These are phyloP conservation scores for Centropristis striata DNA, from an alignment of 2,113 vertebrate species.

Conservation along the genomic window DNA sequence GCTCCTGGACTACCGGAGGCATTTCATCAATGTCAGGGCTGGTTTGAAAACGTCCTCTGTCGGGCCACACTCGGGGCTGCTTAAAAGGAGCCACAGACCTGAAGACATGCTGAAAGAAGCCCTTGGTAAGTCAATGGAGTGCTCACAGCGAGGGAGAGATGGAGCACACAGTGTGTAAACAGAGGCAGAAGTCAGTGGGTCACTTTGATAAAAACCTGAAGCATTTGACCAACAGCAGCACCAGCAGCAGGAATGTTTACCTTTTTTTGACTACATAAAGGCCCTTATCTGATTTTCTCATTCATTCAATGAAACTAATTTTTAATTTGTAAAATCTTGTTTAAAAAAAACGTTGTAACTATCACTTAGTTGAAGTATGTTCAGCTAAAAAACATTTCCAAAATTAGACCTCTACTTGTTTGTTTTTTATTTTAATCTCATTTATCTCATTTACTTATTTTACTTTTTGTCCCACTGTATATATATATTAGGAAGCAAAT, in stretches of 20 bases:
- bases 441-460: no score
- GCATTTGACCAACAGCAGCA: background rate
- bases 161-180: background rate
- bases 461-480: no score
- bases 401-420: no score
- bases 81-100: conserved; percentile 56
- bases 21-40: conserved; percentile 72
- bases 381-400: no score
- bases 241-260: background rate
- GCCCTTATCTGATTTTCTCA: background rate
- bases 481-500: no score
- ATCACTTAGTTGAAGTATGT: background rate
- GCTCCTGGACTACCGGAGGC: conserved; percentile 61
- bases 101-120: conserved; percentile 65
- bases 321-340: background rate
- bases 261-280: background rate
- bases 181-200: conserved; percentile 12
- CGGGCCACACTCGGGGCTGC: conserved; percentile 50
- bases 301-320: background rate
- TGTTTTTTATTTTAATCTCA: no score
- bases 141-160: conserved; percentile 29
- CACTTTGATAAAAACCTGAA: conserved; percentile 15
- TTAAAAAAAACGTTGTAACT: background rate
- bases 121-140: conserved; percentile 58
- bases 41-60: conserved; percentile 73